Evolutionary conservation across 2,113 vertebrate species (phyloP).

Genomic region (Tinamus guttatus): DNA sequence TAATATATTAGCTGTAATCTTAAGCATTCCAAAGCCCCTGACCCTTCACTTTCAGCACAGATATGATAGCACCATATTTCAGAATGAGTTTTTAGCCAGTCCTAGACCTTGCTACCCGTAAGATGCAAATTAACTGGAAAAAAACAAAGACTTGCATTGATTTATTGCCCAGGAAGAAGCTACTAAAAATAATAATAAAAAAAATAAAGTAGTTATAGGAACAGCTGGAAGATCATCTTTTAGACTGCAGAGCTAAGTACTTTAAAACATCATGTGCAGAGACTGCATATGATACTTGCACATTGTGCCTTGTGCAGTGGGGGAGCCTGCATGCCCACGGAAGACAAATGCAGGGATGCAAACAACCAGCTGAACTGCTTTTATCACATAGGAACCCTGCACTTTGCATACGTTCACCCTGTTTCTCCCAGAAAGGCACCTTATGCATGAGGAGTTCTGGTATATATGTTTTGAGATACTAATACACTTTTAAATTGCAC

Average conservation of each 20-base stretch:
- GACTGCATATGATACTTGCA: background rate
- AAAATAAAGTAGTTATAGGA: background rate
- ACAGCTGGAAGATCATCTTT: background rate
- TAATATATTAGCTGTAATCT: constrained; percentile 26
- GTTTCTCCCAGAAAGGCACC: too few species aligned
- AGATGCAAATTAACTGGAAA: background rate
- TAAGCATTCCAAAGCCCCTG: constrained; percentile 21
- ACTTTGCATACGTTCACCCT: background rate
- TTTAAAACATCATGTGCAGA: background rate
- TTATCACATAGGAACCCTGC: background rate
- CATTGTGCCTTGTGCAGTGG: accelerated
- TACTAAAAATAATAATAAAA: background rate
- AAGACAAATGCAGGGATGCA: background rate
- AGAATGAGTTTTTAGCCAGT: background rate
- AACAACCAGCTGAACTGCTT: background rate
- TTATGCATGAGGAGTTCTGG: too few species aligned
- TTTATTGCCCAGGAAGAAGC: background rate
- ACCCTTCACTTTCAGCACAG: background rate
- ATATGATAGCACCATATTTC: background rate
- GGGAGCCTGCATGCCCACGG: background rate
- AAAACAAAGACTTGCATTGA: background rate
- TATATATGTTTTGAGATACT: background rate
- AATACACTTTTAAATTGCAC: background rate
- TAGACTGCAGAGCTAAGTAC: background rate
- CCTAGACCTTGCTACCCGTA: background rate